These are phyloP conservation scores for Phanerotoma sp. DNA, from an alignment of 2,888 invertebrate species.

Conservation along the genomic window DNA sequence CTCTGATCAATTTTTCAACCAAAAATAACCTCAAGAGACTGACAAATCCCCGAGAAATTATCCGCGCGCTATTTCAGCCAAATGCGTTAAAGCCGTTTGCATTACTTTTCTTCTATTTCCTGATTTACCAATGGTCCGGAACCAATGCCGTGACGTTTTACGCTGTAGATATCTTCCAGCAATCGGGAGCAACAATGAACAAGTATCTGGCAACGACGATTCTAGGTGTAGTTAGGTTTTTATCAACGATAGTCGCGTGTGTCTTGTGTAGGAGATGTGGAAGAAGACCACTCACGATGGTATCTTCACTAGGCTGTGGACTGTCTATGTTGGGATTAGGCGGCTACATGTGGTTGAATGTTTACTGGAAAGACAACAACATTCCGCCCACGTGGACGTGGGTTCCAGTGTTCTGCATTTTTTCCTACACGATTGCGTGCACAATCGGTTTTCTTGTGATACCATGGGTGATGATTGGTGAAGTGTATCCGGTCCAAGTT, in stretches of 20 bases:
- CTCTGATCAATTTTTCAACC: constrained; percentile 64
- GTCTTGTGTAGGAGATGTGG: constrained; percentile 65
- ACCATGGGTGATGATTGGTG: constrained; percentile 76
- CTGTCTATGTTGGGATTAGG: constrained; percentile 65
- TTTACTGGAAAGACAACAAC: constrained; percentile 59
- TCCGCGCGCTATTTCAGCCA: constrained; percentile 63
- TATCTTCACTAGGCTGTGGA: constrained; percentile 67
- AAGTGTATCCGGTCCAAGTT: constrained; percentile 69
- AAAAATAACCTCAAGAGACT: constrained; percentile 66
- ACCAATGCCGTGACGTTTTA: constrained; percentile 71
- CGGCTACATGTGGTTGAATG: constrained; percentile 63
- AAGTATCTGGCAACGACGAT: constrained; percentile 65
- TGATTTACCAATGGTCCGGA: constrained; percentile 72
- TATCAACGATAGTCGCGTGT: constrained; percentile 67
- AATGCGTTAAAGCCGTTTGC: constrained; percentile 67
- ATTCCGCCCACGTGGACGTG: constrained; percentile 60
- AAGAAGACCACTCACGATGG: constrained; percentile 65
- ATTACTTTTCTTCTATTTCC: constrained; percentile 66
- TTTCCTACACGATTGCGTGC: constrained; percentile 64
- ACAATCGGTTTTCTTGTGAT: constrained; percentile 70
- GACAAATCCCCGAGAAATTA: constrained; percentile 59
- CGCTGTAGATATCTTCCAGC: constrained; percentile 67
- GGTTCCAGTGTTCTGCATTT: constrained; percentile 66
- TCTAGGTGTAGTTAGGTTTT: constrained; percentile 63
- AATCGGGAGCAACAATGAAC: constrained; percentile 63